Evolutionary conservation across 2,888 invertebrate species (phyloP).

Genomic region (Zaprionus bogoriensis): DNA sequence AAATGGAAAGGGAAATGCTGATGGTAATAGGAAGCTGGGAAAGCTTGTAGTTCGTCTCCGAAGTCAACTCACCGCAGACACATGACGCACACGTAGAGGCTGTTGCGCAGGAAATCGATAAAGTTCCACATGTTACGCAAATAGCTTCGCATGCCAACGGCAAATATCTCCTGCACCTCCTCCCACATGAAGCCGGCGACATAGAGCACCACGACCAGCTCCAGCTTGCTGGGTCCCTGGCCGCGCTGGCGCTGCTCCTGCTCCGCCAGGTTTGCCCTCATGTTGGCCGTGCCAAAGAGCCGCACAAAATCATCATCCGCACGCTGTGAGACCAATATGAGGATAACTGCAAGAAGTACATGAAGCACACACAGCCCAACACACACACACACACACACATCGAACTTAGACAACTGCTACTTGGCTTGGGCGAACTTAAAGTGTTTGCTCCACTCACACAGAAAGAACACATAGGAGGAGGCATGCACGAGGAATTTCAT

Average conservation of each 20-base stretch:
- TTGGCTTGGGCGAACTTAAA: constrained; percentile 16
- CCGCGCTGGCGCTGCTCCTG: constrained; percentile 90
- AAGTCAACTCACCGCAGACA: constrained; percentile 84
- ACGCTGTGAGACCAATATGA: constrained; percentile 96
- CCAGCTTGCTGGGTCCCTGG: constrained; percentile 92
- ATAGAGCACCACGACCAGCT: constrained; percentile 91
- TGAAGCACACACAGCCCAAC: not conserved
- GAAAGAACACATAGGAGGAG: constrained; percentile 95
- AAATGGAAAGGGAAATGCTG: not conserved
- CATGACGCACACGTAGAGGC: constrained; percentile 90
- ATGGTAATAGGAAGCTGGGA: not conserved
- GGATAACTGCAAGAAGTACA: constrained; percentile 86
- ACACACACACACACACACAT: not conserved
- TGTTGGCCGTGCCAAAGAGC: constrained; percentile 88
- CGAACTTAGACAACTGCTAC: not conserved
- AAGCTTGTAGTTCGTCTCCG: not conserved
- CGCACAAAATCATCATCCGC: constrained; percentile 90
- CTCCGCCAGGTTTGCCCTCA: constrained; percentile 86
- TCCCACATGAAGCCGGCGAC: constrained; percentile 95
- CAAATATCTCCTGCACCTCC: constrained; percentile 95
- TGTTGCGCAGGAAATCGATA: constrained; percentile 96
- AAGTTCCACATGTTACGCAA: constrained; percentile 98
- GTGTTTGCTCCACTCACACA: constrained; percentile 87
- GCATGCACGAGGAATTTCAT: constrained; percentile 98
- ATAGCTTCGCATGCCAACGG: constrained; percentile 93